These are phyloP conservation scores for Ophion slaviceki DNA, from an alignment of 2,888 invertebrate genomes.

Conservation along the genomic window DNA sequence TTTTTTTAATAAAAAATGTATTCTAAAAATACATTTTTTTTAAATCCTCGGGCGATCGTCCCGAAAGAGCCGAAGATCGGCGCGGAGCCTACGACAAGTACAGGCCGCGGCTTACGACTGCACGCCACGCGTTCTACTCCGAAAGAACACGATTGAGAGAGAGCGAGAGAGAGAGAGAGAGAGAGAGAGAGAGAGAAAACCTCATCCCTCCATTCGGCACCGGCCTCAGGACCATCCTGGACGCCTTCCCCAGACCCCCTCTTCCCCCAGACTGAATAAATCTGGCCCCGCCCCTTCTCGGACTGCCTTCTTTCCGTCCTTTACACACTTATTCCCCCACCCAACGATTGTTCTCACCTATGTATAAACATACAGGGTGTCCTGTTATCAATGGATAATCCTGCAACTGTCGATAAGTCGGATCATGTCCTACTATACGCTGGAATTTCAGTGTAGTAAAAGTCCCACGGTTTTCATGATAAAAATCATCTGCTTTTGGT, in stretches of 20 bases:
- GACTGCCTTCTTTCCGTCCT: constrained; percentile 69
- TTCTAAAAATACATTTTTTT: neutral
- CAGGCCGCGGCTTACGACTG: constrained; percentile 82
- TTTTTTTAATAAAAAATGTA: too few species aligned
- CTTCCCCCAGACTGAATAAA: constrained; percentile 79
- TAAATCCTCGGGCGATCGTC: constrained; percentile 13
- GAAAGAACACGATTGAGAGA: constrained; percentile 77
- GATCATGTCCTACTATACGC: too few species aligned
- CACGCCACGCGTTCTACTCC: constrained; percentile 79
- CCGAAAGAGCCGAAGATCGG: constrained; percentile 21
- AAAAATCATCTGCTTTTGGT: too few species aligned
- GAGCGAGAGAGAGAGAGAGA: constrained; percentile 52
- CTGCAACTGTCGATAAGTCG: too few species aligned
- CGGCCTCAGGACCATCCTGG: constrained; percentile 47
- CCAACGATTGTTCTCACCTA: neutral
- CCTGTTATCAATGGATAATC: too few species aligned
- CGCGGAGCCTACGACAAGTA: constrained; percentile 78
- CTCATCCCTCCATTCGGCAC: constrained; percentile 67
- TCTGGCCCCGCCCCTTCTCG: constrained; percentile 76
- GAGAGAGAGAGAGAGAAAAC: constrained; percentile 73
- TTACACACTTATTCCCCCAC: constrained; percentile 43
- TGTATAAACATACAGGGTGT: neutral
- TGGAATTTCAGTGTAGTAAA: too few species aligned
- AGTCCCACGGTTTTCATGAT: too few species aligned
- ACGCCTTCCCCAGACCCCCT: constrained; percentile 59